Base-by-base conservation (phyloP, 2,888 invertebrate genomes). In the Oscheius sp. region DNA sequence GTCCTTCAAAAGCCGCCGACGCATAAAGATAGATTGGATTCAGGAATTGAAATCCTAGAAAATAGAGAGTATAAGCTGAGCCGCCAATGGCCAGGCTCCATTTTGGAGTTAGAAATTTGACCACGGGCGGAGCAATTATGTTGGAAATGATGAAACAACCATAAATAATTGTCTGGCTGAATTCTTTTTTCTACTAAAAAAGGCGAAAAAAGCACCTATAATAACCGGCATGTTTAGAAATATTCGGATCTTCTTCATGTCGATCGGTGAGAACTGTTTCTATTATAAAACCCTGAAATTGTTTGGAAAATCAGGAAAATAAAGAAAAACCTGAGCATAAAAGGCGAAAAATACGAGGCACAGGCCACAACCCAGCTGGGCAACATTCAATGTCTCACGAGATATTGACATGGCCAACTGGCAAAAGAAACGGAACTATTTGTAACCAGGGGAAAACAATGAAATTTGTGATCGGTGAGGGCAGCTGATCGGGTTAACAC, bases 121-220 rank as follows among this genome's bases (percentile, higher is more conserved):
- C 53, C 1, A 77, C 23, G 2, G 73, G 68, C 0, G 77, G 77
- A 43, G 77, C 72, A 1, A 77, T 25, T 0, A 75, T 61, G 41
- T 70, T 75, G 5, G 73, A 73, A 41, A 75, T 27, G 25, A 77
- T 72, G 49, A 75, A 75, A 35, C 70, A 46, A 2, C 73, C 77
- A 27, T 77, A 77, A 18, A 77, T 73, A 21, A 77, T 75, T 0
- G 77, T 77, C 25, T 77, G 77, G 55, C 71, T 72, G 64, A 6
- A 35, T 35, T 35, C 9, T 9, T 35, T 9, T 35, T 35, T n/a
- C n/a, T n/a, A n/a, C n/a, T n/a, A n/a, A n/a, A n/a, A n/a, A n/a
- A n/a, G n/a, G n/a, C n/a, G n/a, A n/a, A n/a, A n/a, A n/a, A n/a
- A n/a, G n/a, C 35, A 74, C 74, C 74, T 71, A 23, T 69, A 73